Conservation (phyloP, 1,140 invertebrate genomes). For the Bacillus rossius region DNA sequence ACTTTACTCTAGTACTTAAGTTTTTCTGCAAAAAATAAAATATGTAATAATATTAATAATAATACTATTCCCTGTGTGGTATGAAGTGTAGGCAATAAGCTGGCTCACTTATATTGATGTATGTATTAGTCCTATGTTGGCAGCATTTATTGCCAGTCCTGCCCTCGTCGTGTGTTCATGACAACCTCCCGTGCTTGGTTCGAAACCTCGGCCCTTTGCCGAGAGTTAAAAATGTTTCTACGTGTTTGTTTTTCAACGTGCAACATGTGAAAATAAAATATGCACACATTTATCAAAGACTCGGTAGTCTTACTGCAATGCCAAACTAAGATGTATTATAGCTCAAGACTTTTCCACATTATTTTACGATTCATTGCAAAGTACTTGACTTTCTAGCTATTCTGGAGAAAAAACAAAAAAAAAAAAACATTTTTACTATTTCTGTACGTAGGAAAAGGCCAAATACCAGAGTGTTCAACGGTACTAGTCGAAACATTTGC, state of each 20-base stretch:
- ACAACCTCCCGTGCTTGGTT: not conserved
- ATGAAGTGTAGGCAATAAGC: constrained; percentile 17
- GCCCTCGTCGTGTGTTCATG: not conserved
- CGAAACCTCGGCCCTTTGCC: not conserved
- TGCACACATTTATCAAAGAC: constrained; percentile 2
- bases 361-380: constrained; percentile 2
- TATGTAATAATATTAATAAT: not conserved
- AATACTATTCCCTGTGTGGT: constrained; percentile 6
- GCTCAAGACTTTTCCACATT: constrained; percentile 7
- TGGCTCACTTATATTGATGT: constrained; percentile 16
- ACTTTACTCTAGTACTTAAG: constrained; percentile 18
- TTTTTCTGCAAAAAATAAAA: constrained; percentile 14
- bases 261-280: no score
- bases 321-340: constrained; percentile 8
- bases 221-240: no score
- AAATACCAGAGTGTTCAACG: constrained; percentile 12
- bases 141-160: constrained; percentile 2
- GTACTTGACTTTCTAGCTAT: constrained; percentile 5
- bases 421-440: constrained; percentile 4
- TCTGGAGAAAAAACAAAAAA: not conserved
- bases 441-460: constrained; percentile 7
- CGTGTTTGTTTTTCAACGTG: no score
- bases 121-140: constrained; percentile 11
- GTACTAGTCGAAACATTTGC: constrained; percentile 10
- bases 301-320: constrained; percentile 1